Conservation (phyloP, 2,113 vertebrate species). For the Ia io region DNA sequence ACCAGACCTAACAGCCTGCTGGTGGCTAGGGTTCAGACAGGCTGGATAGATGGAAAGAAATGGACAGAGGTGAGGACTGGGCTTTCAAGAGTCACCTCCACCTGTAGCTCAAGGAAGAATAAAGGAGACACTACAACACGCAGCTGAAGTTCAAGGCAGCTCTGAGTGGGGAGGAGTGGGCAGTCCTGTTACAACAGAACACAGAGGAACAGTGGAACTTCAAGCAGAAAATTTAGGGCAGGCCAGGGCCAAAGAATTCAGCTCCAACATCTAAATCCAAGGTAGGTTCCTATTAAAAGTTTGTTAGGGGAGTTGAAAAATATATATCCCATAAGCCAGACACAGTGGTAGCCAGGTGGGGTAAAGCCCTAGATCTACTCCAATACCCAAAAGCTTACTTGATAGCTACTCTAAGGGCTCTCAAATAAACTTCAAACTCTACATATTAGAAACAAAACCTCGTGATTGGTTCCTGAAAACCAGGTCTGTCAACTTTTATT, state of each 20-base stretch:
- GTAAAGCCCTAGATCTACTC: neutral
- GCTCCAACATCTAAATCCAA: neutral
- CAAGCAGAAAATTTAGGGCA: neutral
- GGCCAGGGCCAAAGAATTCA: neutral
- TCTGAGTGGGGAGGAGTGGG: neutral
- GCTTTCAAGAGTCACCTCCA: neutral
- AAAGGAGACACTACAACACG: neutral
- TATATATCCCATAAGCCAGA: neutral
- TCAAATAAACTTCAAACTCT: neutral
- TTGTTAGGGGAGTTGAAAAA: neutral
- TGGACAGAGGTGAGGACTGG: neutral
- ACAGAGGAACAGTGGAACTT: neutral
- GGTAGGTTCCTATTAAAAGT: neutral
- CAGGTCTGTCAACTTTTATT: neutral
- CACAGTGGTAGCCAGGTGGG: neutral
- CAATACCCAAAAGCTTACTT: neutral
- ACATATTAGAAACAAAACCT: neutral
- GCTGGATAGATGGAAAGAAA: neutral
- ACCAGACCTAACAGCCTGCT: neutral
- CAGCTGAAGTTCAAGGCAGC: neutral
- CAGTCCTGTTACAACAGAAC: neutral
- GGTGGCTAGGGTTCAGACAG: neutral
- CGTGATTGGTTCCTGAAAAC: neutral
- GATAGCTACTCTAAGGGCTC: neutral
- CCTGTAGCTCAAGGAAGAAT: neutral